Evolutionary conservation across 2,797 vertebrate genomes (phyloP).

Genomic region (Coregonus ussuriensis): DNA sequence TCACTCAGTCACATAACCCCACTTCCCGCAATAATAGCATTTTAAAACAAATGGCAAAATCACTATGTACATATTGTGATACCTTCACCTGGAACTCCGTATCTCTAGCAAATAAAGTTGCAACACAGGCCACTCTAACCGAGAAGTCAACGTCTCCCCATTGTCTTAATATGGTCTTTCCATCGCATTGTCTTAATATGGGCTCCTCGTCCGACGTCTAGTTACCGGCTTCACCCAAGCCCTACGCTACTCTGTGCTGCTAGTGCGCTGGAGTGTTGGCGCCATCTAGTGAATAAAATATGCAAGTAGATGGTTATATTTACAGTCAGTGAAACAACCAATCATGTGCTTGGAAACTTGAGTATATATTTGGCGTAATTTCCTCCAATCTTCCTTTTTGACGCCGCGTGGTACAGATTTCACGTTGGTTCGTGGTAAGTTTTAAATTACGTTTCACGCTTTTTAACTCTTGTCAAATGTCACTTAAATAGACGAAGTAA

Average conservation of each 20-base stretch:
- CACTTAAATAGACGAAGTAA: not conserved
- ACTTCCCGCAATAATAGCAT: not conserved
- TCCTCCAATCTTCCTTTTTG: conserved; percentile 16
- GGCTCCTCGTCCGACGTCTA: conserved; percentile 55
- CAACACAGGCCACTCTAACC: conserved; percentile 64
- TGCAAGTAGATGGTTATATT: not conserved
- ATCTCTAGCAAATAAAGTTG: conserved; percentile 73
- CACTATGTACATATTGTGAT: conserved; percentile 55
- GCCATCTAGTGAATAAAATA: conserved; percentile 25
- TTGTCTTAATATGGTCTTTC: conserved; percentile 82
- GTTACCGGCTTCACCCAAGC: conserved; percentile 10
- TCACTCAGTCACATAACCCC: too few species aligned
- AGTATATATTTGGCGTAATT: conserved; percentile 22
- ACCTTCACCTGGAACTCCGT: conserved; percentile 56
- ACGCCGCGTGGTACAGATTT: not conserved
- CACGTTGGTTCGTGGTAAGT: conserved; percentile 26
- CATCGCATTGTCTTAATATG: conserved; percentile 80
- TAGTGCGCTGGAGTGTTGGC: not conserved
- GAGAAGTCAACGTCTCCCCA: conserved; percentile 66
- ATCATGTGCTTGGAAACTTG: not conserved
- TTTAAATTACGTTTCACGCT: not conserved
- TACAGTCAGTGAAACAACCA: not conserved
- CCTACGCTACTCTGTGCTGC: not conserved
- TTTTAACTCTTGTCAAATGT: not conserved
- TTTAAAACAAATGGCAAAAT: conserved; percentile 18